Evolutionary conservation across 1,140 invertebrate genomes (phyloP).

Genomic region (Lucilia sericata): DNA sequence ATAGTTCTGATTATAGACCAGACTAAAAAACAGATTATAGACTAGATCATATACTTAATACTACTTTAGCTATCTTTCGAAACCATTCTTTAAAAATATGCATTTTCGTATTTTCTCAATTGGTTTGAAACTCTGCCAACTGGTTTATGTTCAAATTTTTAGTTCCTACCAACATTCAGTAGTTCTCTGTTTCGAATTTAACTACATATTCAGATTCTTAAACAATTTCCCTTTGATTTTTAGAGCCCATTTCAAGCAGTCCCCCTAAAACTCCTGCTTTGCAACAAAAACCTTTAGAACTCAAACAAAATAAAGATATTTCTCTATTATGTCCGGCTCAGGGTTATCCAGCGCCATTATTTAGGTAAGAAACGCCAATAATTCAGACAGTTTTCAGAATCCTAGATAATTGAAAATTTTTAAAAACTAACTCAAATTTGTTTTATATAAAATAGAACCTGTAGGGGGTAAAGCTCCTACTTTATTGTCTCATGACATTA

Average conservation of each 20-base stretch:
- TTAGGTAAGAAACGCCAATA: constrained; percentile 40
- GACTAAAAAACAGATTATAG: too few relatives aligned
- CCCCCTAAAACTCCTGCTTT: constrained; percentile 51
- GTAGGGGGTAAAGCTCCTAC: constrained; percentile 77
- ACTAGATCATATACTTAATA: too few relatives aligned
- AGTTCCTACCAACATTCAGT: not conserved
- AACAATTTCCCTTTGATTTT: not conserved
- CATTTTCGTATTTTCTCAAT: not conserved
- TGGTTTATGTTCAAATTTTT: not conserved
- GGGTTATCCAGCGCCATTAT: constrained; percentile 68
- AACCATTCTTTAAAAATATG: too few relatives aligned
- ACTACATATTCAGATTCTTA: not conserved
- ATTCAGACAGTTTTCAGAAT: constrained; percentile 61
- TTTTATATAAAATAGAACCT: constrained; percentile 70
- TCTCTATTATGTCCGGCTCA: constrained; percentile 75
- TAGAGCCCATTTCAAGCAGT: constrained; percentile 50
- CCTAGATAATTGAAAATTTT: constrained; percentile 56
- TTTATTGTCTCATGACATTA: constrained; percentile 75
- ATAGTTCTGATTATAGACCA: too few relatives aligned
- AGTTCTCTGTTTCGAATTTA: not conserved
- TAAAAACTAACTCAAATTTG: too few relatives aligned
- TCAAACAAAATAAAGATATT: constrained; percentile 68
- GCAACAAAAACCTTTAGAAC: constrained; percentile 69
- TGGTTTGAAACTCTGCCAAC: not conserved
- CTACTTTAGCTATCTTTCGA: too few relatives aligned